Percentiles rank a stretch among this genome's conserved stretches.
Evolutionary conservation across 1,140 invertebrate genomes (phyloP).

Genomic region (Odontomachus brunneus): DNA sequence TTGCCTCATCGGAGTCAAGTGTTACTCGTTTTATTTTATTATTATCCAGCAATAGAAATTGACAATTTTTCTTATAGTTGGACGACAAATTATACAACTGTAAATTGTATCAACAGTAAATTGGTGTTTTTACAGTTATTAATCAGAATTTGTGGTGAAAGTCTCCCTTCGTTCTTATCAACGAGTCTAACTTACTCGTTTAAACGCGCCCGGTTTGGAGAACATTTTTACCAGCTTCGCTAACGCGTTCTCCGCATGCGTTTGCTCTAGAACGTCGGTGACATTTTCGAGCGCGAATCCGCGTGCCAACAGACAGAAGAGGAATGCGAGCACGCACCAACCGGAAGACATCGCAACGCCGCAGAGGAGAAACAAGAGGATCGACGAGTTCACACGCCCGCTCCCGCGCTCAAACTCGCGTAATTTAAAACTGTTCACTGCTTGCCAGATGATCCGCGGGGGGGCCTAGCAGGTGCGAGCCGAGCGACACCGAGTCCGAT

Average conservation of each 20-base stretch:
- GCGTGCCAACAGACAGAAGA: slow-evolving; percentile 64
- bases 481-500: no score
- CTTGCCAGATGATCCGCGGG: slow-evolving; percentile 56
- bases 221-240: slow-evolving; percentile 84
- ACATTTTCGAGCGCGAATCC: slow-evolving; percentile 59
- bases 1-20: no score
- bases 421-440: slow-evolving; percentile 79
- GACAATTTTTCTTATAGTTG: no score
- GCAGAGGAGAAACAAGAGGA: not conserved
- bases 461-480: no score
- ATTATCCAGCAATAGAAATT: no score
- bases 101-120: no score
- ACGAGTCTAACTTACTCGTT: slow-evolving; percentile 72
- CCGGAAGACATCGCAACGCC: slow-evolving; percentile 19
- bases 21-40: no score
- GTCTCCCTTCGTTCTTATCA: no score
- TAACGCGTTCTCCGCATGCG: slow-evolving; percentile 76
- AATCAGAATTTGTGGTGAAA: no score
- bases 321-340: slow-evolving; percentile 22
- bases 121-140: no score
- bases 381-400: slow-evolving; percentile 37
- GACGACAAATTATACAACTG: no score
- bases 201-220: slow-evolving; percentile 84
- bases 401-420: slow-evolving; percentile 44
- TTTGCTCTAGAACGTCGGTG: slow-evolving; percentile 61